A percentile compares a stretch with the other conserved stretches of the same genome.
phyloP scores from a whole-genome alignment of 30 jellyfish, hydroid and myxozoan genomes.

The Cassiopea xamachana region DNA sequence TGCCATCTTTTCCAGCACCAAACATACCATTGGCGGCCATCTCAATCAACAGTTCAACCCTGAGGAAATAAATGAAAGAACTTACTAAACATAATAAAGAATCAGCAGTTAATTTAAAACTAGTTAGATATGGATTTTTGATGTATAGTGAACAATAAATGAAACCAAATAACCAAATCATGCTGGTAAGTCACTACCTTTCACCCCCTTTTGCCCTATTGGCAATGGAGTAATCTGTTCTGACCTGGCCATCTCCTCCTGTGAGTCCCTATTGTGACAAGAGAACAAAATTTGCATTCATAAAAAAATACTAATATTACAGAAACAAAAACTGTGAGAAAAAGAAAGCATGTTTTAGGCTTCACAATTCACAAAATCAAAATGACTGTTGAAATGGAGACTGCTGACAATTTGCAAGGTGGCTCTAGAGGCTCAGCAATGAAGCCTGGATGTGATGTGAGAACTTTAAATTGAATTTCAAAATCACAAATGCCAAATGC shows the following conservation, averaged over 20 bases:
- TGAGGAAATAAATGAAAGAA: constrained; percentile 1
- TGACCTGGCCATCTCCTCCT: constrained; percentile 90
- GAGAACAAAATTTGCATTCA: neutral
- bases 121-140: no score
- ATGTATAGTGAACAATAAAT: no score
- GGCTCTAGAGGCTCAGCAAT: no score
- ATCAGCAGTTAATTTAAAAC: no score
- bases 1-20: constrained; percentile 96
- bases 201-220: constrained; percentile 57
- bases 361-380: no score
- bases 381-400: no score
- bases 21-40: constrained; percentile 99
- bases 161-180: no score
- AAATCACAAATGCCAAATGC: no score
- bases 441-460: no score
- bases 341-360: neutral
- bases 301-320: neutral
- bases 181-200: constrained; percentile 43
- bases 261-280: constrained; percentile 80
- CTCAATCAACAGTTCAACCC: constrained; percentile 75
- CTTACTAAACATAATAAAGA: neutral
- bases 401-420: no score
- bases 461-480: no score
- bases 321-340: neutral
- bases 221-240: constrained; percentile 83